Percentiles rank a stretch among this genome's conserved stretches.
These are phyloP conservation scores for Mimachlamys varia DNA, from an alignment of 2,888 invertebrate species.

Conservation along the genomic window DNA sequence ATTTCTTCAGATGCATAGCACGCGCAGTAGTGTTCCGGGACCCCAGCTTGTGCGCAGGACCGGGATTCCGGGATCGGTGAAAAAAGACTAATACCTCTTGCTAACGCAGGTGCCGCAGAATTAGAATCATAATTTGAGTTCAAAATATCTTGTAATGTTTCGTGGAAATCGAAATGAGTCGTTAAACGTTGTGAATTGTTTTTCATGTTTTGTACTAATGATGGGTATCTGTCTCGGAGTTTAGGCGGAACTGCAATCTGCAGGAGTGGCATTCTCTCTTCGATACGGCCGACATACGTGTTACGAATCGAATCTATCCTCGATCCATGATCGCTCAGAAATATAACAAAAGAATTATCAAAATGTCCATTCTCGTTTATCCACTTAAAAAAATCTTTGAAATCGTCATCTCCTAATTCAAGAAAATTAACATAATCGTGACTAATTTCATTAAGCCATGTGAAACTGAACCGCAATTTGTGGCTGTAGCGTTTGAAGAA, in stretches of 20 bases:
- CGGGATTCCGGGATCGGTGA: slow-evolving; percentile 85
- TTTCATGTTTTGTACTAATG: slow-evolving; percentile 84
- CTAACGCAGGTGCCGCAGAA: neutral
- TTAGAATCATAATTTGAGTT: slow-evolving; percentile 47
- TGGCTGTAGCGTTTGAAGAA: slow-evolving; percentile 86
- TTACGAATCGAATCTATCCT: slow-evolving; percentile 91
- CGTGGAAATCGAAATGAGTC: slow-evolving; percentile 95
- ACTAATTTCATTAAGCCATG: slow-evolving; percentile 93
- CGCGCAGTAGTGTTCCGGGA: slow-evolving; percentile 97
- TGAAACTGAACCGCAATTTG: slow-evolving; percentile 91
- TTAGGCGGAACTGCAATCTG: slow-evolving; percentile 89
- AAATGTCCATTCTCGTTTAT: slow-evolving; percentile 85
- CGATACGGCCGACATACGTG: slow-evolving; percentile 95
- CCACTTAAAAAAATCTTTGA: slow-evolving; percentile 83
- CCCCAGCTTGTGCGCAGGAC: slow-evolving; percentile 93
- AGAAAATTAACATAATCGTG: slow-evolving; percentile 92
- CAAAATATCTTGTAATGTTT: slow-evolving; percentile 88
- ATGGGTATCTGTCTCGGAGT: slow-evolving; percentile 85
- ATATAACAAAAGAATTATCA: slow-evolving; percentile 90
- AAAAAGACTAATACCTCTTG: slow-evolving; percentile 78
- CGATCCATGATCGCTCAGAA: slow-evolving; percentile 95
- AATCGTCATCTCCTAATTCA: slow-evolving; percentile 89
- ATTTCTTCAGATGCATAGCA: slow-evolving; percentile 91
- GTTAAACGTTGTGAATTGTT: slow-evolving; percentile 88
- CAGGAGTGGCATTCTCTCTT: slow-evolving; percentile 94